phyloP scores from a whole-genome alignment of 1,140 invertebrate species.

The Streblospio benedicti region DNA sequence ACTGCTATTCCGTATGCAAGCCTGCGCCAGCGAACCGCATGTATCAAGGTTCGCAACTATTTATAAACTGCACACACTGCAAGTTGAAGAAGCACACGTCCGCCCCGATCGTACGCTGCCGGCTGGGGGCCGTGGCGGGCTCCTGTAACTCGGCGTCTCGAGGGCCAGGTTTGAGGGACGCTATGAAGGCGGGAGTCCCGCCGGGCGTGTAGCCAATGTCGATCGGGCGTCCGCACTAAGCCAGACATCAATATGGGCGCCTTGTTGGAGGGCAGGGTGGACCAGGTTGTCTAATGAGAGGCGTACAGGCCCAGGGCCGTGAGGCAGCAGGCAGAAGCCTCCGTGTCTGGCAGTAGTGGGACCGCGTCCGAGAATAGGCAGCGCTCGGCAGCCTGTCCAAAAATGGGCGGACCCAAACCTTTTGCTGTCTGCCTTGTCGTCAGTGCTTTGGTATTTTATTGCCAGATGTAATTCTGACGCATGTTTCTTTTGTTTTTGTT shows the following conservation, averaged over 20 bases:
- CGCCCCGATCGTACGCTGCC: no score
- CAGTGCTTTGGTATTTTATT: no score
- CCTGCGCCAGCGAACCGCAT: no score
- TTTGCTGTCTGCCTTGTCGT: no score
- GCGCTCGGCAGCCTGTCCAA: conserved; percentile 71
- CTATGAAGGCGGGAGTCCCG: conserved; percentile 68
- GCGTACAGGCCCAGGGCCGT: conserved; percentile 91
- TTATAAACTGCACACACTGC: no score
- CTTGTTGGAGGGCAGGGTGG: conserved; percentile 64
- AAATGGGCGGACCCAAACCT: conserved; percentile 71
- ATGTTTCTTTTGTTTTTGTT: no score
- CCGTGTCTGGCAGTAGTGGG: conserved; percentile 93
- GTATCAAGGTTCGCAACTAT: no score
- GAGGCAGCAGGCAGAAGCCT: conserved; percentile 93
- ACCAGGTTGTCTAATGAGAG: conserved; percentile 84
- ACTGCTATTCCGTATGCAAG: no score
- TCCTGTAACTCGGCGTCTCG: conserved; percentile 90
- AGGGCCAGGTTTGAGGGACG: conserved; percentile 75
- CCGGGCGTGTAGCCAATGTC: conserved; percentile 47
- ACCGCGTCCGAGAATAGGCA: conserved; percentile 88
- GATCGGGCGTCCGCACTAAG: conserved; percentile 57
- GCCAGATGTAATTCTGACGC: no score
- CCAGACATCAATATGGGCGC: conserved; percentile 82
- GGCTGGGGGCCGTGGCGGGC: conserved; percentile 50
- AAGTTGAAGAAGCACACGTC: no score